Evolutionary conservation across 2,888 invertebrate species (phyloP).

Genomic region (Drosophila percnosoma): DNA sequence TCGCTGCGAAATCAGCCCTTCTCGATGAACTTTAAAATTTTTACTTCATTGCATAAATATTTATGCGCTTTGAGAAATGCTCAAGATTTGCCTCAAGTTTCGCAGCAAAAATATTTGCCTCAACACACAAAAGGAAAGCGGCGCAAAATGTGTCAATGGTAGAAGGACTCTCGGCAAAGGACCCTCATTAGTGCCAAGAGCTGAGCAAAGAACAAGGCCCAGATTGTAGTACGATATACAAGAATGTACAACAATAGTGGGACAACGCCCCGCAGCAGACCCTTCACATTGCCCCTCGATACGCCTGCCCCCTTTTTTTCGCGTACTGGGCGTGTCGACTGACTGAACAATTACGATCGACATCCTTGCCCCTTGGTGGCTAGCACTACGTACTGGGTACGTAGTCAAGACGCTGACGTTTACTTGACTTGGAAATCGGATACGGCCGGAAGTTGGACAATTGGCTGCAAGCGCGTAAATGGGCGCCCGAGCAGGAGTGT

Average conservation of each 20-base stretch:
- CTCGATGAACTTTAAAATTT: conserved; percentile 42
- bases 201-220: conserved; percentile 67
- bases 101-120: conserved; percentile 66
- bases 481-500: conserved; percentile 46
- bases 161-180: conserved; percentile 63
- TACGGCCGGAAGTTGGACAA: conserved; percentile 75
- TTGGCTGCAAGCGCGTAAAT: conserved; percentile 67
- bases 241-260: conserved; percentile 58
- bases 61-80: conserved; percentile 73
- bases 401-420: conserved; percentile 73
- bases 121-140: conserved; percentile 63
- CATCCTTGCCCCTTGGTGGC: conserved; percentile 7
- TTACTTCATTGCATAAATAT: conserved; percentile 78
- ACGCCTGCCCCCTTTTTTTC: conserved; percentile 21
- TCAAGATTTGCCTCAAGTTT: conserved; percentile 51
- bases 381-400: conserved; percentile 1
- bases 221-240: conserved; percentile 44
- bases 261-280: conserved; percentile 45
- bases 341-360: conserved; percentile 69
- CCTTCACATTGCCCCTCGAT: conserved; percentile 33
- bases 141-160: conserved; percentile 71
- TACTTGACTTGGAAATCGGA: conserved; percentile 74
- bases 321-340: conserved; percentile 63
- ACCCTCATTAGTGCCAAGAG: conserved; percentile 73
- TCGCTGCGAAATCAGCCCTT: background rate